Base-by-base conservation (phyloP, 2,797 vertebrate genomes). In the Bucorvus abyssinicus region DNA sequence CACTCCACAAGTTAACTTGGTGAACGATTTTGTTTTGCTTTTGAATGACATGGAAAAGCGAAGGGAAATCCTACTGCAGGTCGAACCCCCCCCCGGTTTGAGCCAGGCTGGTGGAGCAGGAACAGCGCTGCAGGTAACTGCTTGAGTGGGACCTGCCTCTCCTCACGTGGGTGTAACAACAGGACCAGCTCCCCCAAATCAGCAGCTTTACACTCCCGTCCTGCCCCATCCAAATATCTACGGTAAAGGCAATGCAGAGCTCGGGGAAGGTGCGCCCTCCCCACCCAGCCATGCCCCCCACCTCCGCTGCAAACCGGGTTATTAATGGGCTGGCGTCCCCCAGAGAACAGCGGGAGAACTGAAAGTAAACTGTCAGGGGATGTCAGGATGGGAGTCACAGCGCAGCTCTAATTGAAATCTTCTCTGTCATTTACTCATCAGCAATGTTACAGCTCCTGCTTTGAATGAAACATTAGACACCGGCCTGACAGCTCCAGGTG, bases 361-460 rank as follows among this genome's bases (percentile, higher is more conserved):
- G 79, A 64, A n/a, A 91, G 81, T 82, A 92, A 96, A 94, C 85
- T 65, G 8, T 93, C 94, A 76, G 68, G 86, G 85, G 70, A 26
- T 95, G 94, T 94, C 96, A 97, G 80, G 57, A 70, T 68, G 94
- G 17, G 53, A 95, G 86, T 77, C 84, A 30, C 90, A 78, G 93
- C 85, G 88, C 85, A 87, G 84, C 84, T 96, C 87, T 98, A 97
- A 96, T 91, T 97, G 97, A 97, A 97, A 97, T 94, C 94, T 73
- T 97, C 95, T 95, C 90, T 97, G 97, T 97, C 97, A 97, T 96
- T 96, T 97, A 76, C 89, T 92, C 90, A 94, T 97, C 97, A 97
- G 94, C 75, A 91, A 89, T 44, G 84, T 87, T 87, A 70, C 57
- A 71, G 76, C 90, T 94, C 60, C 89, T 77, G 87, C 89, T 94